These are phyloP conservation scores for Chouioia cunea DNA, from an alignment of 2,888 invertebrate species.

Conservation along the genomic window DNA sequence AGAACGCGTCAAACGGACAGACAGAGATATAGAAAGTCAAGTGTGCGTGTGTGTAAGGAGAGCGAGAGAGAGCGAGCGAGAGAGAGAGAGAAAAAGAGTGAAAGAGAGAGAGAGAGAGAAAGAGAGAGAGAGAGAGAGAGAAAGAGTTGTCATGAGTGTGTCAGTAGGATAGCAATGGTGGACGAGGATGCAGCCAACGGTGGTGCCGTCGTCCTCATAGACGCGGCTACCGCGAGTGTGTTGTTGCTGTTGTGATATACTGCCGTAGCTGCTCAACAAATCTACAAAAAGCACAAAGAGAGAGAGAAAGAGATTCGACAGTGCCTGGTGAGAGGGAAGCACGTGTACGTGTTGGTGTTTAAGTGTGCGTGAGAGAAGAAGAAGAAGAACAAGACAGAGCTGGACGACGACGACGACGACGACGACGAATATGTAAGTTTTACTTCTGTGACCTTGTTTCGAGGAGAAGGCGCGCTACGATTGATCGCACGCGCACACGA, in stretches of 20 bases:
- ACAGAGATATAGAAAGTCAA: background rate
- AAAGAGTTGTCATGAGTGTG: background rate
- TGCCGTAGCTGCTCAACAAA: too few species aligned
- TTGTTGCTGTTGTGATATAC: too few species aligned
- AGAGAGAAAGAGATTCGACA: background rate
- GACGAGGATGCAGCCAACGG: background rate
- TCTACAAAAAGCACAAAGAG: background rate
- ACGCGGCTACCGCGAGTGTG: background rate
- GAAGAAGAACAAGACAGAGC: too few species aligned
- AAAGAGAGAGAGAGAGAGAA: constrained; percentile 15
- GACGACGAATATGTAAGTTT: too few species aligned
- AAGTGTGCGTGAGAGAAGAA: too few species aligned
- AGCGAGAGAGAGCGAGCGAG: background rate
- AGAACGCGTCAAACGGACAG: background rate
- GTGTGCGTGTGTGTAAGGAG: background rate
- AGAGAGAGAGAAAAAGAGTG: constrained; percentile 1
- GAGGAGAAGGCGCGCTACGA: too few species aligned
- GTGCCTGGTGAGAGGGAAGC: too few species aligned
- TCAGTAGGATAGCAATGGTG: background rate
- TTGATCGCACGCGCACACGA: too few species aligned
- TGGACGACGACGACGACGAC: too few species aligned
- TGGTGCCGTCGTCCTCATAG: background rate
- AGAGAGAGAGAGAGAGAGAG: background rate
- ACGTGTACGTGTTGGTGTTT: too few species aligned
- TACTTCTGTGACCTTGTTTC: too few species aligned